Conservation (phyloP, 2,888 invertebrate genomes). For the Tenthredo distinguenda region DNA sequence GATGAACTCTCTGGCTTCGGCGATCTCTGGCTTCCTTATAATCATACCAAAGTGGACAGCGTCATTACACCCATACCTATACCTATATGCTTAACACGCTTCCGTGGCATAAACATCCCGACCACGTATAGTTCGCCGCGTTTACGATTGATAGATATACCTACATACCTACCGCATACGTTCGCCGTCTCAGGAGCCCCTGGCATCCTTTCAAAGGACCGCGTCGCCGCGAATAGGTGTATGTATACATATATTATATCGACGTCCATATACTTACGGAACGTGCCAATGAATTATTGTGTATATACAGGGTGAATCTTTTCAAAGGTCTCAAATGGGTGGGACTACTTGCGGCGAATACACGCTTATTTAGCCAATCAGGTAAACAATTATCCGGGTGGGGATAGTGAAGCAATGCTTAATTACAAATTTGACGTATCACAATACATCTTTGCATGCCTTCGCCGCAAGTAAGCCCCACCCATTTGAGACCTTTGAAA, state of each 20-base stretch:
- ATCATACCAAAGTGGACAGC: slow-evolving; percentile 30
- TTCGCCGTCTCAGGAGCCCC: not conserved
- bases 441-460: no score
- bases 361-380: no score
- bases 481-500: no score
- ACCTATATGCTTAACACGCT: not conserved
- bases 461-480: no score
- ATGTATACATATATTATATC: not conserved
- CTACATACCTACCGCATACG: not conserved
- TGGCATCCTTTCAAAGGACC: slow-evolving; percentile 37
- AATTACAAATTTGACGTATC: no score
- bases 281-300: not conserved
- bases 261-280: not conserved
- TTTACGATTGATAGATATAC: no score
- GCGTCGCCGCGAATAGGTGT: not conserved
- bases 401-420: no score
- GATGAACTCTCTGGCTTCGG: not conserved
- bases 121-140: not conserved
- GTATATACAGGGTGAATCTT: not conserved
- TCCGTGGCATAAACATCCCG: not conserved
- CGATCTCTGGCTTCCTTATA: not conserved
- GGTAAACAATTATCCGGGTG: no score
- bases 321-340: no score
- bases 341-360: no score
- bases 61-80: not conserved